A percentile compares a stretch with the other conserved stretches of the same genome.
phyloP scores from a whole-genome alignment of 2,888 invertebrate species.

The Malthinus seriepunctatus region DNA sequence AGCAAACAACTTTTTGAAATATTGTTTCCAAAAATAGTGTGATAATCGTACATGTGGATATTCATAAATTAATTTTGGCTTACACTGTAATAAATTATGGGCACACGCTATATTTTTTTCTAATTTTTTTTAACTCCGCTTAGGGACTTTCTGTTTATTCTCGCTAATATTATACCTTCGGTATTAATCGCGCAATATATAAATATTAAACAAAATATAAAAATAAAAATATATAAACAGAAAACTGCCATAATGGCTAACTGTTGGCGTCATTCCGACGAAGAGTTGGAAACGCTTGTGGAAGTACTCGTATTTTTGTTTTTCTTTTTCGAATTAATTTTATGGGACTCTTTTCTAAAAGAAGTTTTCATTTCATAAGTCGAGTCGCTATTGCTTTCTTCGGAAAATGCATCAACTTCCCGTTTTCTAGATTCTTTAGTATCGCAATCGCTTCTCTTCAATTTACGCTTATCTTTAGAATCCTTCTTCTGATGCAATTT shows the following conservation, averaged over 20 bases:
- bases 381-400: constrained; percentile 23
- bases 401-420: constrained; percentile 42
- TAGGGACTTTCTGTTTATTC: constrained; percentile 27
- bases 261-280: constrained; percentile 61
- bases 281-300: constrained; percentile 39
- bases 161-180: constrained; percentile 58
- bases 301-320: constrained; percentile 15
- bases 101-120: too few species aligned
- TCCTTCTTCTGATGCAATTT: constrained; percentile 26
- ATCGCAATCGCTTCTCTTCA: constrained; percentile 41
- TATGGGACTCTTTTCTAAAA: constrained; percentile 12
- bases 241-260: constrained; percentile 61
- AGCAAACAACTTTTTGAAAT: too few species aligned
- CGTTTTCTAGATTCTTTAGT: constrained; percentile 34
- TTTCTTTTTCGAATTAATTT: constrained; percentile 14
- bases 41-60: too few species aligned
- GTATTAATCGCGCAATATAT: constrained; percentile 61
- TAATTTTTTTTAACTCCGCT: too few species aligned
- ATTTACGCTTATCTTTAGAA: constrained; percentile 49
- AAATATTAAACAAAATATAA: constrained; percentile 59
- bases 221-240: constrained; percentile 60
- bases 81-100: too few species aligned
- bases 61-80: too few species aligned
- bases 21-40: too few species aligned
- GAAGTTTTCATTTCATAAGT: background rate